Conservation (phyloP, 2,797 vertebrate species). For the Choloepus didactylus region DNA sequence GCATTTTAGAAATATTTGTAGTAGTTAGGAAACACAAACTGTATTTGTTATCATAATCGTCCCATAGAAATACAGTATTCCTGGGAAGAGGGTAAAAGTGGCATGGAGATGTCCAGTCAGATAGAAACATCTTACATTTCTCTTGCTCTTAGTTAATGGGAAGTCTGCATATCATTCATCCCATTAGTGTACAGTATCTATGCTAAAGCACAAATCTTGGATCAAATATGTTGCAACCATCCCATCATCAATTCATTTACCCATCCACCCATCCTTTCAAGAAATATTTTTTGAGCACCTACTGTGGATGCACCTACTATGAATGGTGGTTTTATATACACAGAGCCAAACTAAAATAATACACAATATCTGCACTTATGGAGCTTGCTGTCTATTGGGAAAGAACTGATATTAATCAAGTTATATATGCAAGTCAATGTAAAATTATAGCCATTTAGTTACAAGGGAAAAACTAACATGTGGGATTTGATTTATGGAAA, state of each 20-base stretch:
- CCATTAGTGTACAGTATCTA: background rate
- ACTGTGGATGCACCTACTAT: background rate
- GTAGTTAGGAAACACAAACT: slow-evolving; percentile 48
- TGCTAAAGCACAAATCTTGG: background rate
- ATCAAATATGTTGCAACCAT: background rate
- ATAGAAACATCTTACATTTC: background rate
- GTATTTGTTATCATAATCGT: slow-evolving; percentile 29
- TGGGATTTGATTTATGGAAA: background rate
- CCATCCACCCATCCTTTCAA: background rate
- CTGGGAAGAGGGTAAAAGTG: background rate
- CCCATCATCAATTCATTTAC: too few species aligned
- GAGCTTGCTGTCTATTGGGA: background rate
- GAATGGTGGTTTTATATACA: background rate
- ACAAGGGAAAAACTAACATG: background rate
- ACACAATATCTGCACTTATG: background rate
- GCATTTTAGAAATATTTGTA: slow-evolving; percentile 70
- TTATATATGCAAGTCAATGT: background rate
- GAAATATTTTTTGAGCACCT: slow-evolving; percentile 33
- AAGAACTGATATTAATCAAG: background rate
- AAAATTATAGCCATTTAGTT: background rate
- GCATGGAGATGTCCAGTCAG: background rate
- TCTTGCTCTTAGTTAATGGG: background rate
- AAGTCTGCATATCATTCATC: background rate
- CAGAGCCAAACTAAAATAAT: background rate
- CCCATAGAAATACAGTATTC: slow-evolving; percentile 28